A percentile compares a stretch with the other conserved stretches of the same genome.
phyloP scores from a whole-genome alignment of 1,140 invertebrate species.

The Branchinecta lindahli region DNA sequence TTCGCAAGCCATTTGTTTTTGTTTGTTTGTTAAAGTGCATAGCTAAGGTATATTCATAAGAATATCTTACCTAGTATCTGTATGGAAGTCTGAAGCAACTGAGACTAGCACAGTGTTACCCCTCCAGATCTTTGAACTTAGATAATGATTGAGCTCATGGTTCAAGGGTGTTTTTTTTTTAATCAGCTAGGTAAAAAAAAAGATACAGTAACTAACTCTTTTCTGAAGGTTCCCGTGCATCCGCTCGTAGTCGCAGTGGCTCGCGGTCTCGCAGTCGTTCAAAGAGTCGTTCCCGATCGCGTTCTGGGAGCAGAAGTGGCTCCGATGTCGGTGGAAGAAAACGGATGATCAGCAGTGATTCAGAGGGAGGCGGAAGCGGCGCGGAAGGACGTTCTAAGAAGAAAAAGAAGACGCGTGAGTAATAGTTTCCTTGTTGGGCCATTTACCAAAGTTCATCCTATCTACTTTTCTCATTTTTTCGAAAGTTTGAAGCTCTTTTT shows the following conservation, averaged over 20 bases:
- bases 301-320: neutral
- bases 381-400: slow-evolving; percentile 7
- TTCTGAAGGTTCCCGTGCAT: neutral
- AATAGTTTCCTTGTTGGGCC: neutral
- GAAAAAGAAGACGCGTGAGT: slow-evolving; percentile 13
- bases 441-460: neutral
- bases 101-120: neutral
- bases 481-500: too few species aligned
- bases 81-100: neutral
- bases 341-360: slow-evolving; percentile 14
- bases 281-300: slow-evolving; percentile 12
- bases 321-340: neutral
- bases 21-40: too few species aligned
- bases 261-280: slow-evolving; percentile 14
- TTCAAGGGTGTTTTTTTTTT: neutral
- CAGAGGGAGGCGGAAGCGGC: slow-evolving; percentile 8
- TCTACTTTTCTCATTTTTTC: too few species aligned
- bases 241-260: neutral
- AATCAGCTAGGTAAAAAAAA: neutral
- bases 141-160: neutral
- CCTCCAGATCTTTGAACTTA: neutral
- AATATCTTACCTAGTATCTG: neutral
- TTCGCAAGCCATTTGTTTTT: too few species aligned
- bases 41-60: neutral
- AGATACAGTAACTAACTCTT: neutral